phyloP scores from a whole-genome alignment of 2,797 vertebrate species.

The Echiichthys vipera region DNA sequence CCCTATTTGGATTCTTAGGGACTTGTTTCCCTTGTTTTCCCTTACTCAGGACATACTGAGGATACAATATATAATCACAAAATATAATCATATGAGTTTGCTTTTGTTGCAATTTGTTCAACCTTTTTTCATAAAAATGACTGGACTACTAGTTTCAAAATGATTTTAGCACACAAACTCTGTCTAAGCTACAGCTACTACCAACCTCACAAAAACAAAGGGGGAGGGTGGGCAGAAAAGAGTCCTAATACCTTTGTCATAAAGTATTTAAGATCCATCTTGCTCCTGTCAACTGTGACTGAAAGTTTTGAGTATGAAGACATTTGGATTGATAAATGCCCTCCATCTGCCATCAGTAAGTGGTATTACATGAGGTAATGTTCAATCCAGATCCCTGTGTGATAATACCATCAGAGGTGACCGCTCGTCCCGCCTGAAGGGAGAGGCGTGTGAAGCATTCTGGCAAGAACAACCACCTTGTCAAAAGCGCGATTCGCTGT shows the following conservation, averaged over 20 bases:
- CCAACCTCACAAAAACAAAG: too few species aligned
- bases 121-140: too few species aligned
- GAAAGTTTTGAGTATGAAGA: constrained; percentile 50
- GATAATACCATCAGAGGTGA: constrained; percentile 64
- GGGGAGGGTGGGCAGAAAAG: neutral
- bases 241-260: constrained; percentile 20
- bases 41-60: too few species aligned
- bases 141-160: neutral
- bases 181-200: too few species aligned
- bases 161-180: neutral
- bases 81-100: too few species aligned
- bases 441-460: constrained; percentile 32
- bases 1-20: too few species aligned
- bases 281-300: constrained; percentile 53
- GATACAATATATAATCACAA: too few species aligned
- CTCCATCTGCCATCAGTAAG: constrained; percentile 49
- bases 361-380: constrained; percentile 47
- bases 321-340: constrained; percentile 61
- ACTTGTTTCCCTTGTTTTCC: too few species aligned
- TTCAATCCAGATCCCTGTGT: constrained; percentile 27
- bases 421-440: constrained; percentile 29
- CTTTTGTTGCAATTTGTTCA: too few species aligned
- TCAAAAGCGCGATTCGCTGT: constrained; percentile 59
- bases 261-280: constrained; percentile 52
- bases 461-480: constrained; percentile 58